These are phyloP conservation scores for Athalia cordata DNA, from an alignment of 2,888 invertebrate genomes.

Conservation along the genomic window DNA sequence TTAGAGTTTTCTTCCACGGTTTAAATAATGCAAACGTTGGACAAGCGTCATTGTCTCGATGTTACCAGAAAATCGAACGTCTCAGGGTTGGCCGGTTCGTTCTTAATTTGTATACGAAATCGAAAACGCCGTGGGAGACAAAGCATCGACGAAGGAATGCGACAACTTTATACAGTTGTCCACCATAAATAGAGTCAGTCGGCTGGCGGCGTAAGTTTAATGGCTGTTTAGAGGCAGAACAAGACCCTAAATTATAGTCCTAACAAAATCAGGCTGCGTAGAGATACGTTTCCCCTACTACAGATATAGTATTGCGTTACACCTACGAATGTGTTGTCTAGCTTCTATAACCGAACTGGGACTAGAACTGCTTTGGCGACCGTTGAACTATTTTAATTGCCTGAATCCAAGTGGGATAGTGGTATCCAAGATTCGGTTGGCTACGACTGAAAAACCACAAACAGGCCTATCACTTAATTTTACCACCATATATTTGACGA, in stretches of 20 bases:
- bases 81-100: conserved; percentile 9
- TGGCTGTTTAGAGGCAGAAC: conserved; percentile 42
- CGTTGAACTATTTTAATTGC: conserved; percentile 45
- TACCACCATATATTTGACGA: neutral
- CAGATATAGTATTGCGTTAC: conserved; percentile 27
- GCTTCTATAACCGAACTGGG: conserved; percentile 14
- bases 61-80: conserved; percentile 3
- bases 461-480: conserved; percentile 27
- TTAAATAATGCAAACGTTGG: neutral
- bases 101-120: conserved; percentile 42
- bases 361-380: conserved; percentile 28
- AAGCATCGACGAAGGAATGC: conserved; percentile 41
- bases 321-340: conserved; percentile 42
- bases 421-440: conserved; percentile 18
- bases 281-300: conserved; percentile 26
- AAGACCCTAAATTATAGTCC: conserved; percentile 40
- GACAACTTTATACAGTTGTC: conserved; percentile 41
- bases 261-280: conserved; percentile 38
- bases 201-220: conserved; percentile 32
- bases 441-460: conserved; percentile 14
- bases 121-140: conserved; percentile 41
- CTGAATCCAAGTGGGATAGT: conserved; percentile 34
- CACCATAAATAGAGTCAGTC: conserved; percentile 39
- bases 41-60: neutral
- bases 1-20: conserved; percentile 7